A percentile compares a stretch with the other conserved stretches of the same genome.
phyloP scores from a whole-genome alignment of 1,140 invertebrate species.

The Lordiphosa stackelbergi region DNA sequence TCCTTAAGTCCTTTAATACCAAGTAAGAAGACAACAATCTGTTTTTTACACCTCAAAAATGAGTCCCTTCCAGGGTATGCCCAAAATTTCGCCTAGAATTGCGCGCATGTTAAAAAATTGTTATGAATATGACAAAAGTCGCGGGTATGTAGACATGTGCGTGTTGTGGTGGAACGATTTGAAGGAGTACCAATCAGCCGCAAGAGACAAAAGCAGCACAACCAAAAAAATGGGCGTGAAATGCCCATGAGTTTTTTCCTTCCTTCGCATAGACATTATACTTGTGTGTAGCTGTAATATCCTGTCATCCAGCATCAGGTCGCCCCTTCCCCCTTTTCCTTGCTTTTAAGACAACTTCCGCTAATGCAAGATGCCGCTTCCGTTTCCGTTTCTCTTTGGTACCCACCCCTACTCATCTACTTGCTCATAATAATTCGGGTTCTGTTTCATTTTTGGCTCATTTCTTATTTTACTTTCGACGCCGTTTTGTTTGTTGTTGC shows the following conservation, averaged over 20 bases:
- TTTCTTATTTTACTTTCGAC: conserved; percentile 24
- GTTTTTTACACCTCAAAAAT: no score
- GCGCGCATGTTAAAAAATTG: conserved; percentile 56
- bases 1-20: no score
- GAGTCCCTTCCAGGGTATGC: not conserved
- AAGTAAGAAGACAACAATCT: no score
- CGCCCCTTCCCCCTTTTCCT: not conserved
- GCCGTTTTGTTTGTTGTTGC: no score
- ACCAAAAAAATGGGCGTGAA: conserved; percentile 12
- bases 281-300: conserved; percentile 20
- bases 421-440: conserved; percentile 9
- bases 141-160: conserved; percentile 2
- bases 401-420: conserved; percentile 3
- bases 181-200: conserved; percentile 28
- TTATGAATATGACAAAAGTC: conserved; percentile 49
- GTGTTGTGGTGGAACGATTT: not conserved
- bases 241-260: conserved; percentile 18
- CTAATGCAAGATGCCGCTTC: conserved; percentile 59
- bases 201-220: conserved; percentile 12
- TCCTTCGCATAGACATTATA: not conserved
- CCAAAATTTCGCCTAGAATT: conserved; percentile 35
- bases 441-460: conserved; percentile 43
- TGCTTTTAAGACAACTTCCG: conserved; percentile 52
- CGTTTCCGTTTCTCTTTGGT: conserved; percentile 30
- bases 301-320: not conserved